Evolutionary conservation across 2,113 vertebrate genomes (phyloP), one percentile per base, ranked within the genome.

Genomic region (Forbesichthys agassizii): DNA sequence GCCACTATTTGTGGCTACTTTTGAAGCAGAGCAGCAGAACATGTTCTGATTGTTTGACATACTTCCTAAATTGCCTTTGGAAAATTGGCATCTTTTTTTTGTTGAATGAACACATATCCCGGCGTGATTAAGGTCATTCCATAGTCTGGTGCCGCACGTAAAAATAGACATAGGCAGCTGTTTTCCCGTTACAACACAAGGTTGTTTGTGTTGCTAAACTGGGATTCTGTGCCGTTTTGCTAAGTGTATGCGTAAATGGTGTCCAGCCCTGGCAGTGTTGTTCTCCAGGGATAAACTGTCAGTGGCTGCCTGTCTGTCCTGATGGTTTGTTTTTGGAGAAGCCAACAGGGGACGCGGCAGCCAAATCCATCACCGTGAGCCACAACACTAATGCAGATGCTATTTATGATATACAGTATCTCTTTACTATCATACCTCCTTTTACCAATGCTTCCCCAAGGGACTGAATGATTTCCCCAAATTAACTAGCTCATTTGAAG

Each of bases 301-400:
- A 76, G 57, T 20, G 52, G 36, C 0, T 72, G 76, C 66, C 77
- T 71, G 73, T 66, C 79, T 48, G 49, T 75, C 69, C 66, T 52
- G 60, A 72, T 62, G 71, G 73, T 73, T 75, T 66, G 65, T 77
- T 33, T 56, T 48, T 68, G 72, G 69, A 81, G 69, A 68, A 74
- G 72, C 72, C 69, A 68, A 69, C 61, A 55, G 69, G 66, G 62
- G 61, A 68, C 64, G 12, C 69, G 52, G 69, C 78, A 33, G 52
- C 75, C 53, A 51, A 64, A 80, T 80, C 78, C 78, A 75, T 81
- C 74, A 64, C 61, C 74, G 20, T 11, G 52, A 64, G 59, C 67
- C 54, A 61, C 66, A 66, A 70, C 64, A 79, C 48, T 9, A 48
- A 57, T 78, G 78, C 75, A 75, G 74, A 58, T 58, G 14, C 36